These are phyloP conservation scores for Mugil cephalus DNA, from an alignment of 2,113 vertebrate species.

Conservation along the genomic window DNA sequence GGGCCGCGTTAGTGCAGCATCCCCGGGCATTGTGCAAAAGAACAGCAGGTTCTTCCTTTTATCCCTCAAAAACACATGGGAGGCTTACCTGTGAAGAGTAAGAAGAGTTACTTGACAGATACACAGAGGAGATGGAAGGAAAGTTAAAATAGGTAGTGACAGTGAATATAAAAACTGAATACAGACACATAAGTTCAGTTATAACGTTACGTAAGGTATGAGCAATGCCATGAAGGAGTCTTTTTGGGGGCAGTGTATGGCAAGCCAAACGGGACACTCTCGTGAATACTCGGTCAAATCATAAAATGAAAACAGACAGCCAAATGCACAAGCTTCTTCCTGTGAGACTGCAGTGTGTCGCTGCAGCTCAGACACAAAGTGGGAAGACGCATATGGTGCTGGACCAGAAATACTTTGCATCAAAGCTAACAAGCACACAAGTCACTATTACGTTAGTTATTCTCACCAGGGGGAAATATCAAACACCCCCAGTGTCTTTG, in stretches of 20 bases:
- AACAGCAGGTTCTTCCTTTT: slow-evolving; percentile 61
- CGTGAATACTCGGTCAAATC: not conserved
- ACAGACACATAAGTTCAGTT: not conserved
- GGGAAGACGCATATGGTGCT: not conserved
- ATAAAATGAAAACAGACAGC: not conserved
- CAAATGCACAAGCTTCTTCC: not conserved
- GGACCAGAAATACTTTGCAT: not conserved
- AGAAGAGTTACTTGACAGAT: not conserved
- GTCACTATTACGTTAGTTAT: slow-evolving; percentile 5
- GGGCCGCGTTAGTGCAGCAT: slow-evolving; percentile 70
- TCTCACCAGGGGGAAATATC: slow-evolving; percentile 69
- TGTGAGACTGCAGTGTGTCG: not conserved
- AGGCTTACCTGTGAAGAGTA: slow-evolving; percentile 64
- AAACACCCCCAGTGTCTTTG: slow-evolving; percentile 71
- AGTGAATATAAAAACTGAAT: not conserved
- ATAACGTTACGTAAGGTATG: not conserved
- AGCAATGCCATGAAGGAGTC: not conserved
- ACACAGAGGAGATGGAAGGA: not conserved
- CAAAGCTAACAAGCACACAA: slow-evolving; percentile 1
- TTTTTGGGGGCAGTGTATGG: not conserved
- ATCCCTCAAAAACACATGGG: slow-evolving; percentile 66
- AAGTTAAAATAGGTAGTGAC: not conserved
- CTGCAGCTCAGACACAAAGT: not conserved
- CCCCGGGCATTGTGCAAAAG: slow-evolving; percentile 66
- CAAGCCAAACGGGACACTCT: not conserved